These are phyloP conservation scores for Octodon degus DNA, from an alignment of 2,113 vertebrate genomes.

Conservation along the genomic window DNA sequence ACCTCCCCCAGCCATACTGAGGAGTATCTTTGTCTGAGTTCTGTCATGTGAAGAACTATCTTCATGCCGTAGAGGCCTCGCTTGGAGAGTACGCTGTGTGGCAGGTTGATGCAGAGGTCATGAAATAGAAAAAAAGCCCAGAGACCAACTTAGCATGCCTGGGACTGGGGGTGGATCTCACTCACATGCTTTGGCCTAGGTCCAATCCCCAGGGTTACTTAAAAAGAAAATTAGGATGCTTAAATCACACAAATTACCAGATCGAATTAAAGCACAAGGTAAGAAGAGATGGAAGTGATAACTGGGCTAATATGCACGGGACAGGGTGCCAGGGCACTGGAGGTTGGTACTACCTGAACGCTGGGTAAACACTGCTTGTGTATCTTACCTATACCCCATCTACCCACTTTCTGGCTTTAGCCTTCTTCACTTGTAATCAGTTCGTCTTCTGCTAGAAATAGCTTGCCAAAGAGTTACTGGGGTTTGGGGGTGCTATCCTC, in stretches of 20 bases:
- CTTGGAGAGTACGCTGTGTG: background rate
- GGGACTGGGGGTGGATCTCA: too few species aligned
- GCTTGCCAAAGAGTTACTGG: background rate
- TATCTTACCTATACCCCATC: background rate
- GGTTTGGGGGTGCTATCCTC: background rate
- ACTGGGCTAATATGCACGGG: background rate
- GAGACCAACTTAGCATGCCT: background rate
- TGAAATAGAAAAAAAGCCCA: background rate
- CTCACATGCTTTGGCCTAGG: background rate
- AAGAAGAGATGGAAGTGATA: background rate
- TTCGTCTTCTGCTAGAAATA: background rate
- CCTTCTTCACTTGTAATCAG: background rate
- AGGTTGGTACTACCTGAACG: too few species aligned
- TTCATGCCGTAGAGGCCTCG: background rate
- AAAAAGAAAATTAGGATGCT: background rate
- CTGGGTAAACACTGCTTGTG: background rate
- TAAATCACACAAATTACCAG: background rate
- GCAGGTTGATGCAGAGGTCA: background rate
- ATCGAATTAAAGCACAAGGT: background rate
- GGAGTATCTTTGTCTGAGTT: conserved; percentile 3
- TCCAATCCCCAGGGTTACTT: background rate
- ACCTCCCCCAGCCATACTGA: background rate
- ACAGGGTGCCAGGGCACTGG: background rate
- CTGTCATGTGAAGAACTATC: background rate
- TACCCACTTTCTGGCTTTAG: background rate